Base-by-base conservation (phyloP, 2,113 vertebrate genomes). In the Formicarius rufipectus region DNA sequence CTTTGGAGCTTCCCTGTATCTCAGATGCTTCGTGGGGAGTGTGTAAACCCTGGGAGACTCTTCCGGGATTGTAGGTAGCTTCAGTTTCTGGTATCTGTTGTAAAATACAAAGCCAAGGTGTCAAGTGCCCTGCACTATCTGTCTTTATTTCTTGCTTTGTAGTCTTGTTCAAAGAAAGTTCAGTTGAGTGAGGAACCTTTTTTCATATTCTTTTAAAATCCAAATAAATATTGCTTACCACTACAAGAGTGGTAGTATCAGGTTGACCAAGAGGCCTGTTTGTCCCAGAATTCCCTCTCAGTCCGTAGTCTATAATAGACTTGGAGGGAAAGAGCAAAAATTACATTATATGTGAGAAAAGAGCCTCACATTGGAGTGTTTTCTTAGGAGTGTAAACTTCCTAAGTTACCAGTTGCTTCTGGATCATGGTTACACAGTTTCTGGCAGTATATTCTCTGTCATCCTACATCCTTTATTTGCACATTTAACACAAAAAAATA, bases 71-170 rank as follows among this genome's bases (percentile, higher is more conserved):
- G 59, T 81, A 74, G 45, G 14, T 56, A 23, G 49, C 62, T 81
- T 91, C 55, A 90, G 62, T 58, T 91, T 93, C 90, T 92, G 63
- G 12, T 80, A 55, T 84, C 80, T 76, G 39, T 40, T 86, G 40
- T 84, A 90, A 96, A 91, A 92, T 68, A 92, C 2, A 27, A 89
- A 88, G 37, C 39, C 31, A 66, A 84, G 27, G 45, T 47, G 15
- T 81, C 55, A 56, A 59, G 69, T 78, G 56, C 35, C 47, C 82
- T 62, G 53, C 44, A 67, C 50, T 58, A 3, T 66, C 35, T 53
- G 23, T 84, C 73, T 95, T 73, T 84, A 66, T 80, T 90, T 55
- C 27, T 74, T 69, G 19, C 35, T 91, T 68, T 91, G 35, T 91
- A 55, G 28, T 44, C 45, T 45, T 69, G 16, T 56, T 94, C 67